Evolutionary conservation across 2,113 vertebrate species (phyloP).

Genomic region (Mixornis gularis): DNA sequence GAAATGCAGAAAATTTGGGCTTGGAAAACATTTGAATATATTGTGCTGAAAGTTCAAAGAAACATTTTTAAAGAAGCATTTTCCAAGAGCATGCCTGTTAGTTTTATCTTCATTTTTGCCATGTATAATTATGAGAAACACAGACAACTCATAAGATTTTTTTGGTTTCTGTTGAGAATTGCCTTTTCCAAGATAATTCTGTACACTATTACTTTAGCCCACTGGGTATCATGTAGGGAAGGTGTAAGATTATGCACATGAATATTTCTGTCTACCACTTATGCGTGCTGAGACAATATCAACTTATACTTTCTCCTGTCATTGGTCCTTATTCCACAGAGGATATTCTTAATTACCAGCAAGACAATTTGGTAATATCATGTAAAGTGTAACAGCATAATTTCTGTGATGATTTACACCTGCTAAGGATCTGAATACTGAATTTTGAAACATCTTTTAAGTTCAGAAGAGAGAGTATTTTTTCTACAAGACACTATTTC

Average conservation of each 20-base stretch:
- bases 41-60: not conserved
- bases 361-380: conserved; percentile 40
- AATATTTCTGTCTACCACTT: conserved; percentile 48
- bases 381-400: conserved; percentile 4
- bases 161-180: conserved; percentile 45
- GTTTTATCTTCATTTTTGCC: not conserved
- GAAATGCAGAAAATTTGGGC: not conserved
- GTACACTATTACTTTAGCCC: conserved; percentile 24
- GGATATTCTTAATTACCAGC: conserved; percentile 46
- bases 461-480: conserved; percentile 45
- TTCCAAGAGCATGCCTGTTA: not conserved
- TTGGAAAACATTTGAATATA: not conserved
- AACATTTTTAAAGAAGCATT: not conserved
- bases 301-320: conserved; percentile 9
- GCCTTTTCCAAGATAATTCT: conserved; percentile 35
- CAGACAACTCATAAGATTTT: not conserved
- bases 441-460: not conserved
- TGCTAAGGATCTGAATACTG: not conserved
- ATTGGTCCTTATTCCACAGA: conserved; percentile 21
- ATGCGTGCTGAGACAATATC: conserved; percentile 23
- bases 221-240: conserved; percentile 36
- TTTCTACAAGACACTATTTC: conserved; percentile 17
- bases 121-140: conserved; percentile 1
- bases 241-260: conserved; percentile 35
- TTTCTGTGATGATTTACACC: conserved; percentile 40